Evolutionary conservation across 2,888 invertebrate species (phyloP).

Genomic region (Drosophila paramelanica): DNA sequence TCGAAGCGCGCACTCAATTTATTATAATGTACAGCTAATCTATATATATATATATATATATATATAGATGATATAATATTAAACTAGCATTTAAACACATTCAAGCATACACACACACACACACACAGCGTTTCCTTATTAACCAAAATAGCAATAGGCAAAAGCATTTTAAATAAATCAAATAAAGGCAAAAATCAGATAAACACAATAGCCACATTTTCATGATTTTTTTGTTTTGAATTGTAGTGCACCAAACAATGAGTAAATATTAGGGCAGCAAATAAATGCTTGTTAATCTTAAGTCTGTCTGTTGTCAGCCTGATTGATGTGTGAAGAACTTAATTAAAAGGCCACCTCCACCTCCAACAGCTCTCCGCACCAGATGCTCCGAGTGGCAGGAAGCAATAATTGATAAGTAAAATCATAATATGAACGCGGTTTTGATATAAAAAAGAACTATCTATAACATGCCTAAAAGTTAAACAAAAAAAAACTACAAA

Average conservation of each 20-base stretch:
- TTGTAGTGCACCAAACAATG: constrained; percentile 35
- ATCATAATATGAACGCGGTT: constrained; percentile 29
- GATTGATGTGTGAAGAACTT: neutral
- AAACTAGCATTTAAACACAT: constrained; percentile 50
- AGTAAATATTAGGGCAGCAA: constrained; percentile 17
- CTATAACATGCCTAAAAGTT: constrained; percentile 30
- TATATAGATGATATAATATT: constrained; percentile 34
- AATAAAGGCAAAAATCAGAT: constrained; percentile 3
- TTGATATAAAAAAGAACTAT: constrained; percentile 39
- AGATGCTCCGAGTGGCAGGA: constrained; percentile 40
- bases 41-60: constrained; percentile 42
- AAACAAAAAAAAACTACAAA: constrained; percentile 14
- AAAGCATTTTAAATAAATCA: constrained; percentile 36
- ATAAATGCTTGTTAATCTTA: constrained; percentile 18
- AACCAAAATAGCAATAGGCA: constrained; percentile 61
- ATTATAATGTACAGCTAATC: constrained; percentile 71
- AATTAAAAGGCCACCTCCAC: constrained; percentile 8
- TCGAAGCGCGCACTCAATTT: constrained; percentile 44
- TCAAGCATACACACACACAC: constrained; percentile 28
- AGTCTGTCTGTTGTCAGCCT: constrained; percentile 11
- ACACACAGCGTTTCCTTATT: constrained; percentile 73
- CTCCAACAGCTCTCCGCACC: constrained; percentile 1
- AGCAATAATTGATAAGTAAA: constrained; percentile 59
- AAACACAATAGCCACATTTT: constrained; percentile 15
- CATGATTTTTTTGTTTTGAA: constrained; percentile 12